These are phyloP conservation scores for Periparus ater DNA, from an alignment of 2,797 vertebrate genomes.

Conservation along the genomic window DNA sequence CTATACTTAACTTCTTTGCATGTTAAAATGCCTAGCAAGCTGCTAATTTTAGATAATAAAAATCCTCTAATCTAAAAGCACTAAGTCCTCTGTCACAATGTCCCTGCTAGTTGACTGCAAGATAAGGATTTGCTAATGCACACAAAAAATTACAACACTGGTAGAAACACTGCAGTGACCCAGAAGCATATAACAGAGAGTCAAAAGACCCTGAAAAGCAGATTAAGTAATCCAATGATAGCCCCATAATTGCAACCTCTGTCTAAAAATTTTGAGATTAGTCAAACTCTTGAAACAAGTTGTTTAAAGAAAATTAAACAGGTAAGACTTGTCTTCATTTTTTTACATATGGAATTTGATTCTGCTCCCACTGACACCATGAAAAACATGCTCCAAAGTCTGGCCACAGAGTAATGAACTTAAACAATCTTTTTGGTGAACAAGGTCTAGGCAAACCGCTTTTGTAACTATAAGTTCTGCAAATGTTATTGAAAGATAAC, in stretches of 20 bases:
- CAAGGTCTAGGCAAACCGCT: conserved; percentile 22
- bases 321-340: background rate
- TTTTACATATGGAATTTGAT: background rate
- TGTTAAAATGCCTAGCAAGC: conserved; percentile 34
- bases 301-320: background rate
- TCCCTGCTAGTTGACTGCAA: background rate
- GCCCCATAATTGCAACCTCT: background rate
- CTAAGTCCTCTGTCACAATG: conserved; percentile 50
- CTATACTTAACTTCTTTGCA: conserved; percentile 38
- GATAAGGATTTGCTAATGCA: conserved; percentile 64
- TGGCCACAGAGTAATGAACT: background rate
- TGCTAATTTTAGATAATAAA: conserved; percentile 57
- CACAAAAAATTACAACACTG: conserved; percentile 59
- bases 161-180: conserved; percentile 14
- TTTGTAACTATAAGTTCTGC: conserved; percentile 54
- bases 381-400: background rate
- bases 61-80: conserved; percentile 33
- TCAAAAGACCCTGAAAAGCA: conserved; percentile 62
- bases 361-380: background rate
- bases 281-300: background rate
- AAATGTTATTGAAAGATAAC: conserved; percentile 50
- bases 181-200: background rate
- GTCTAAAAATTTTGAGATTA: background rate
- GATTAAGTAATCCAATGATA: background rate
- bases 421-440: background rate